A percentile compares a stretch with the other conserved stretches of the same genome.
phyloP scores from a whole-genome alignment of 2,888 invertebrate species.

The Megastigmus dorsalis region DNA sequence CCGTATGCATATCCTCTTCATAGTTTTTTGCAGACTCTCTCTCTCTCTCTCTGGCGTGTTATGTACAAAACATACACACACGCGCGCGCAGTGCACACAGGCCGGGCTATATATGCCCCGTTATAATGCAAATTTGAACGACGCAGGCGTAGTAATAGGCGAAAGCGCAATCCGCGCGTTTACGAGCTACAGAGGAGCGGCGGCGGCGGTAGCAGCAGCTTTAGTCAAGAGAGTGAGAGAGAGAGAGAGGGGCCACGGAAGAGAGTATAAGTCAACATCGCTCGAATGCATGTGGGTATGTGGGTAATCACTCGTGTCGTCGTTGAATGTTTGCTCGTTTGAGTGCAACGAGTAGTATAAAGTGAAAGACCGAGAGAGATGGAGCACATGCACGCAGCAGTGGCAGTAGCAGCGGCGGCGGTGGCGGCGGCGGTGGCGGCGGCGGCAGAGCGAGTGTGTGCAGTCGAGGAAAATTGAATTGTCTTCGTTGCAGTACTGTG shows the following conservation, averaged over 20 bases:
- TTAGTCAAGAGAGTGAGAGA: background rate
- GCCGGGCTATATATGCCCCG: too few species aligned
- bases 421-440: too few species aligned
- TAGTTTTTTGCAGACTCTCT: too few species aligned
- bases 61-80: too few species aligned
- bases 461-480: slow-evolving; percentile 44
- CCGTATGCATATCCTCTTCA: background rate
- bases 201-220: too few species aligned
- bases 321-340: slow-evolving; percentile 40
- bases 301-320: slow-evolving; percentile 43
- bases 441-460: too few species aligned
- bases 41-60: too few species aligned
- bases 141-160: slow-evolving; percentile 11
- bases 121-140: slow-evolving; percentile 44
- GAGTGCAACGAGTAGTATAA: background rate
- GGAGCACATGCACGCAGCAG: background rate
- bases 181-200: slow-evolving; percentile 23
- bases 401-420: too few species aligned
- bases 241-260: background rate
- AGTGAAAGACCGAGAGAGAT: background rate
- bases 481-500: slow-evolving; percentile 1
- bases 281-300: slow-evolving; percentile 30
- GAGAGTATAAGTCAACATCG: background rate
- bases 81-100: too few species aligned
- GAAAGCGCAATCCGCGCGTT: slow-evolving; percentile 40